Percentiles rank a stretch among this genome's conserved stretches.
Conservation (phyloP, 1,140 invertebrate genomes). For the Trichogramma pretiosum region DNA sequence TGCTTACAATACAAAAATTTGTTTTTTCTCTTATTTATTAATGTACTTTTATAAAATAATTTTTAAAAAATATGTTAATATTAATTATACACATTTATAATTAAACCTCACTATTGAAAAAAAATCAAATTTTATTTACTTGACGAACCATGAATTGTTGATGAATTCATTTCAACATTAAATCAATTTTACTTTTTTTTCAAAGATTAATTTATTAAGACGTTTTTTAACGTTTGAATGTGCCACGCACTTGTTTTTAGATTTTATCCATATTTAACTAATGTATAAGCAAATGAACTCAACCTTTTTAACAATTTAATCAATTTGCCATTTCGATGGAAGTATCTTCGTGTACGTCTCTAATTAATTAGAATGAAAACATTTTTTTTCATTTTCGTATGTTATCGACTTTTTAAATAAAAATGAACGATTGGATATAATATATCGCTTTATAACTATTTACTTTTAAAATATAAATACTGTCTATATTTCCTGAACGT, state of each 20-base stretch:
- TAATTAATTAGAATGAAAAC: no score
- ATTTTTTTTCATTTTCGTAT: no score
- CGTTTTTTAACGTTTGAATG: conserved; percentile 1
- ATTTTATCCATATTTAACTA: no score
- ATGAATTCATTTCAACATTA: neutral
- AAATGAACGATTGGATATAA: conserved; percentile 1
- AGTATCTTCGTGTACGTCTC: no score
- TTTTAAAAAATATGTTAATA: neutral
- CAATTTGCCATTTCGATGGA: no score
- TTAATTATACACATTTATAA: conserved; percentile 6
- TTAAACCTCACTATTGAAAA: conserved; percentile 8
- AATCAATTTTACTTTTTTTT: neutral
- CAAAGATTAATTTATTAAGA: conserved; percentile 8
- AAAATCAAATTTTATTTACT: neutral
- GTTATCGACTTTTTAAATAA: conserved; percentile 2
- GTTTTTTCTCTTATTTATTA: neutral
- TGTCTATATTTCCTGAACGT: no score
- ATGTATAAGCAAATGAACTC: no score
- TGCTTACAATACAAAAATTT: neutral
- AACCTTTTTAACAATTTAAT: no score
- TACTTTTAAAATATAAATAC: conserved; percentile 10
- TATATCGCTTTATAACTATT: conserved; percentile 7
- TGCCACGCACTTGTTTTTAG: no score
- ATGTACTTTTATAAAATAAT: neutral
- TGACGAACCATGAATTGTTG: conserved; percentile 1